Conservation (phyloP, 2,888 invertebrate genomes). For the Acanthosepion pharaonis region DNA sequence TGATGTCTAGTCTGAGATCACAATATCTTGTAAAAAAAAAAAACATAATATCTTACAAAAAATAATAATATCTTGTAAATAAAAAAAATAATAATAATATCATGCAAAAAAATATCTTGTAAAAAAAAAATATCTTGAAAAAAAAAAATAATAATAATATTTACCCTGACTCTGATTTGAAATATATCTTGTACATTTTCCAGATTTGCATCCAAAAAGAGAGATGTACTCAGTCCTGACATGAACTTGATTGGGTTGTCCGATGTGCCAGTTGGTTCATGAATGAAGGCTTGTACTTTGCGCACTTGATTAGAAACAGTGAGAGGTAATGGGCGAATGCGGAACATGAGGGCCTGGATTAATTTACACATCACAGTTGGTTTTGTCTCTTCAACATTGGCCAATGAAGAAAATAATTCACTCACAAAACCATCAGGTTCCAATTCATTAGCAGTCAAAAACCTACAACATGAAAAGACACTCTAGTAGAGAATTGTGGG, state of each 20-base stretch:
- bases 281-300: constrained; percentile 78
- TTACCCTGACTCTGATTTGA: constrained; percentile 85
- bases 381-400: constrained; percentile 63
- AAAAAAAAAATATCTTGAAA: background rate
- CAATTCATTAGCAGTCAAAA: constrained; percentile 77
- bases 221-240: constrained; percentile 90
- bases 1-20: too few species aligned
- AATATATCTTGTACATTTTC: constrained; percentile 84
- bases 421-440: constrained; percentile 87
- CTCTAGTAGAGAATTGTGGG: too few species aligned
- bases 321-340: constrained; percentile 58
- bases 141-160: background rate
- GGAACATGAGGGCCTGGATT: constrained; percentile 63
- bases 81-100: too few species aligned
- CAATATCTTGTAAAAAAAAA: too few species aligned
- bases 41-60: too few species aligned
- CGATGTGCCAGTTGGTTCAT: constrained; percentile 88
- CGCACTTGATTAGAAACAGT: constrained; percentile 61
- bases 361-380: constrained; percentile 62
- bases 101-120: too few species aligned
- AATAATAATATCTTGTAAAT: too few species aligned
- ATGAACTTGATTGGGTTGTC: constrained; percentile 91
- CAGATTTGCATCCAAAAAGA: constrained; percentile 90
- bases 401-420: constrained; percentile 82
- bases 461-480: constrained; percentile 62